Percentiles rank a stretch among this genome's conserved stretches.
Evolutionary conservation across 2,113 vertebrate genomes (phyloP).

Genomic region (Myanophis thanlyinensis): DNA sequence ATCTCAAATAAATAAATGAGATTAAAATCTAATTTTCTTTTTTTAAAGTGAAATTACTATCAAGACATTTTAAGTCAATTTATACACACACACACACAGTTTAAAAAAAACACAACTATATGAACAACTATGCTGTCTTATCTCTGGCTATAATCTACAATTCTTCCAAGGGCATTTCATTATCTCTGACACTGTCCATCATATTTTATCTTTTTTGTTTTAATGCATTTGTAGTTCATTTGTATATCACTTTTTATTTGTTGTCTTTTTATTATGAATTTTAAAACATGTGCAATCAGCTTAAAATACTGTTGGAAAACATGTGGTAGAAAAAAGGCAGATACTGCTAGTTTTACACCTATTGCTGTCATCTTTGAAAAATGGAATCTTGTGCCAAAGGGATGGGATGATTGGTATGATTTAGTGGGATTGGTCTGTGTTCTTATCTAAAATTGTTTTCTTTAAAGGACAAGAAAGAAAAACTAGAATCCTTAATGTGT

Average conservation of each 20-base stretch:
- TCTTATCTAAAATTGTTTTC: background rate
- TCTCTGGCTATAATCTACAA: background rate
- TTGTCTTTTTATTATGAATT: background rate
- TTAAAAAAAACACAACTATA: background rate
- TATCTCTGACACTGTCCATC: background rate
- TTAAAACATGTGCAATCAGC: background rate
- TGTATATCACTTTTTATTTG: background rate
- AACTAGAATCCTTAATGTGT: background rate
- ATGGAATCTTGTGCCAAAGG: background rate
- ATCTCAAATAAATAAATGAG: background rate
- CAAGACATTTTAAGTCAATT: background rate
- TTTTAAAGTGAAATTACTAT: background rate
- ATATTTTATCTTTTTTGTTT: background rate
- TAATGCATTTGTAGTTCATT: background rate
- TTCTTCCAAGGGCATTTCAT: background rate
- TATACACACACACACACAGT: background rate
- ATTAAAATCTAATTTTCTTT: background rate
- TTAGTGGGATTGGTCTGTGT: background rate
- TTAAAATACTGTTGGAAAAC: background rate
- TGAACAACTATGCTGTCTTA: background rate
- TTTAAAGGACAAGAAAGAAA: constrained; percentile 11
- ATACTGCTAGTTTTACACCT: background rate
- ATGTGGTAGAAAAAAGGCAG: background rate
- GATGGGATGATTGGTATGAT: background rate
- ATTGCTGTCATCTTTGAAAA: background rate